Evolutionary conservation across 2,113 vertebrate species (phyloP).

Genomic region (Macaca fascicularis): T2T-MFA8v1.1 NC_088378.1:11072001-11072500

Average conservation of each 20-base stretch:
- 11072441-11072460: not conserved
- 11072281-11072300: not conserved
- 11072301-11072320: no score
- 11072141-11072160: not conserved
- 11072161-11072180: not conserved
- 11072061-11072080: not conserved
- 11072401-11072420: not conserved
- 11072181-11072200: not conserved
- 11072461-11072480: not conserved
- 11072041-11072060: not conserved
- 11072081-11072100: not conserved
- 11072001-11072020: not conserved
- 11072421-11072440: not conserved
- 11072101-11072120: not conserved
- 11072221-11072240: not conserved
- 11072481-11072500: not conserved
- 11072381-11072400: not conserved
- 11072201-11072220: not conserved
- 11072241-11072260: fast-evolving
- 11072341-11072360: not conserved
- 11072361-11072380: not conserved
- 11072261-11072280: not conserved
- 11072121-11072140: not conserved
- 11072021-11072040: not conserved
- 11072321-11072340: not conserved